Evolutionary conservation across 2,113 vertebrate species (phyloP).

Genomic region (Aix galericulata): DNA sequence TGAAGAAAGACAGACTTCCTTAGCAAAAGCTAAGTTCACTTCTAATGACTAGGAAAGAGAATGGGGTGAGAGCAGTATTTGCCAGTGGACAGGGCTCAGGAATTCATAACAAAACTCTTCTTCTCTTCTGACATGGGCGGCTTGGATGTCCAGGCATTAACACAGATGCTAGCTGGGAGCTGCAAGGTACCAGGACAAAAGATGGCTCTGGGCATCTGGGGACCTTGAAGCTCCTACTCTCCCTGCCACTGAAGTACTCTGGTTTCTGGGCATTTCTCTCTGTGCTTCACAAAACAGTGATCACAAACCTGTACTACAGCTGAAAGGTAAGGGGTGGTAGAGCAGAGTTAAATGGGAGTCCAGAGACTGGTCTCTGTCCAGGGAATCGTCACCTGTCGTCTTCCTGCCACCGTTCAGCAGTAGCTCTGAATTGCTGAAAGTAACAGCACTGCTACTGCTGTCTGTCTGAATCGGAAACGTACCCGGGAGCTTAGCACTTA

Average conservation of each 20-base stretch:
- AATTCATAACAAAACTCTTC: neutral
- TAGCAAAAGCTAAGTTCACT: neutral
- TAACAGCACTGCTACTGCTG: neutral
- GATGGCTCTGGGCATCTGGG: neutral
- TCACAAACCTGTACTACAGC: neutral
- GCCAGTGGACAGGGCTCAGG: neutral
- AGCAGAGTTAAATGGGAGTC: neutral
- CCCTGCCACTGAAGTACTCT: neutral
- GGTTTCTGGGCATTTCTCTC: neutral
- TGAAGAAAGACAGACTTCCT: neutral
- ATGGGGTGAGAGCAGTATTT: neutral
- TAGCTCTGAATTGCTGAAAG: neutral
- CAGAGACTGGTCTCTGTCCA: neutral
- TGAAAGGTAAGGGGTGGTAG: neutral
- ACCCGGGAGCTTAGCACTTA: neutral
- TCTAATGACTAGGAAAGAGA: neutral
- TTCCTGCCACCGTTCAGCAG: neutral
- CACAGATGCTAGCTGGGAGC: neutral
- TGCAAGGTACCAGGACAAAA: neutral
- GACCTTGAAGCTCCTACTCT: neutral
- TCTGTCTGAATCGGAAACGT: neutral
- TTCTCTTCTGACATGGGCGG: neutral
- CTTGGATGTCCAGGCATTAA: neutral
- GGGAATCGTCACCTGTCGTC: neutral
- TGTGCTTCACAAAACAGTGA: neutral